Evolutionary conservation across 2,113 vertebrate genomes (phyloP).

Genomic region (Pterocles gutturalis): DNA sequence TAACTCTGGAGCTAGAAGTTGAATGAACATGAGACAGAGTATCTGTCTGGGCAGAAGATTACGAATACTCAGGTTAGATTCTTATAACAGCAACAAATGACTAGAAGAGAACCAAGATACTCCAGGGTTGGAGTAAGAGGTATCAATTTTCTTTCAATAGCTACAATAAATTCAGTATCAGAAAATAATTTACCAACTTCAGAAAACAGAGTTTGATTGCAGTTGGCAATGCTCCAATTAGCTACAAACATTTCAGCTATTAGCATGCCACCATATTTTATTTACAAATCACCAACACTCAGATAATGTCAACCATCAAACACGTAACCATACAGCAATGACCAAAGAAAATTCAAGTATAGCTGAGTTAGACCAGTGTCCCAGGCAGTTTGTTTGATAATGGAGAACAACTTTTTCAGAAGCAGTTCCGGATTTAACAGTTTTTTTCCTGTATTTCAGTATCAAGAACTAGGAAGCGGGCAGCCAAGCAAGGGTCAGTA

Average conservation of each 20-base stretch:
- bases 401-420: background rate
- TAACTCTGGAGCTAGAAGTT: background rate
- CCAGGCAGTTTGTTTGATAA: background rate
- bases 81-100: background rate
- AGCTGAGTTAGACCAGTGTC: background rate
- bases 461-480: fast-evolving
- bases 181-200: background rate
- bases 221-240: background rate
- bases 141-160: background rate
- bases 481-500: background rate
- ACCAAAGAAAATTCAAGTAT: background rate
- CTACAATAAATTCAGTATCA: background rate
- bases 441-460: background rate
- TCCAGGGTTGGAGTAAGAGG: background rate
- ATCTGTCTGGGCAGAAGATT: background rate
- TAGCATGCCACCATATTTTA: background rate
- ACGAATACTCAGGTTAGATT: background rate
- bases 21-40: background rate
- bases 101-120: background rate
- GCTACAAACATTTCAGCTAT: background rate
- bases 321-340: background rate
- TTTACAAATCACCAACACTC: background rate
- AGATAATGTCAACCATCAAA: background rate
- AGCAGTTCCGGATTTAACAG: background rate
- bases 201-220: background rate